Evolutionary conservation across 2,113 vertebrate species (phyloP), one percentile per base, ranked within the genome.

Genomic region (Proteles cristata): DNA sequence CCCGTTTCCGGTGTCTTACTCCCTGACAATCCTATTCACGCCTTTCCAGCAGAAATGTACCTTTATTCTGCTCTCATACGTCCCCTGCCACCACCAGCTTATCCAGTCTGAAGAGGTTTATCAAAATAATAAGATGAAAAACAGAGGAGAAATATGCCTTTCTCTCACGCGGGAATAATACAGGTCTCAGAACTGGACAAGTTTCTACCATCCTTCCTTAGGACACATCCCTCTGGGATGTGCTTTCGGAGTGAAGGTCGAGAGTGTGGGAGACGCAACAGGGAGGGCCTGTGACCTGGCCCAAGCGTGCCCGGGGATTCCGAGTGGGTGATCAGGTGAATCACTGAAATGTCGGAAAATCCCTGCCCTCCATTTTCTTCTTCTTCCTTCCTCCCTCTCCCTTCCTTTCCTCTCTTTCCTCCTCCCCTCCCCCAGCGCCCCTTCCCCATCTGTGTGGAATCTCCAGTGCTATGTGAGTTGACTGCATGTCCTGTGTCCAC

Each of bases 211-310:
- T 43, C 76, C 68, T 25, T 91, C 9, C 16, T 25, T 26, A 21
- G n/a, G 58, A 33, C 26, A 21, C 3, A 11, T 26, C 50, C 73
- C 17, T 48, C 5, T 0, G 1, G 17, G 69, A 11, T 2, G 14
- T 19, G 69, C 23, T 19, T 35, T 50, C 19, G 14, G 85, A 11
- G 55, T 19, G 68, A 71, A 45, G 76, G 45, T 0, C 6, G 12
- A 74, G 35, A 31, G 31, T 55, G 10, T 8, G 14, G 45, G 43
- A 17, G 28, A 39, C 3, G 43, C 1, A 4, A 12, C 16, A 4
- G 0, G 65, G 2, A 0, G 21, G 23, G 45, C 12, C 39, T 19
- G 45, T 1, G 14, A 3, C 25, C 39, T 48, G 58, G 28, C 7
- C 3, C 65, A 7, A 50, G 2, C 9, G 17, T 0, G 69, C 1